Percentiles rank a stretch among this genome's conserved stretches.
These are phyloP conservation scores for Criorhina ranunculi DNA, from an alignment of 2,888 invertebrate species.

Conservation along the genomic window DNA sequence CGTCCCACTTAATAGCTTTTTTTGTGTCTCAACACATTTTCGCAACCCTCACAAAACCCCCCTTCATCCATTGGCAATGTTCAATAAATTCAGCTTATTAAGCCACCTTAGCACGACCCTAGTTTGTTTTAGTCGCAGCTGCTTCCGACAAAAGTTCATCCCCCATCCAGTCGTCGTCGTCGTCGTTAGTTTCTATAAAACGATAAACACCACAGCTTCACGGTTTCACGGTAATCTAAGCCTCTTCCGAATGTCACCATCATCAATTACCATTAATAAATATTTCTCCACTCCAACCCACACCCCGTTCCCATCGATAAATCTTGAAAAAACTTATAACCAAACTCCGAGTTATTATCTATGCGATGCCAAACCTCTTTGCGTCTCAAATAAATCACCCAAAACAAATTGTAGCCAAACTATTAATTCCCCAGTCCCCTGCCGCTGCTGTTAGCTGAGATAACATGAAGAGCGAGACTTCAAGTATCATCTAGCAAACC, in stretches of 20 bases:
- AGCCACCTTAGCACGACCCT: neutral
- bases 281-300: conserved; percentile 15
- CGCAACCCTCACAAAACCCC: too few relatives aligned
- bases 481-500: conserved; percentile 46
- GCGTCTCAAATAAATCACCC: conserved; percentile 71
- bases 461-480: conserved; percentile 44
- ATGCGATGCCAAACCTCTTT: conserved; percentile 73
- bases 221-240: neutral
- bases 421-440: conserved; percentile 54
- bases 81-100: conserved; percentile 12
- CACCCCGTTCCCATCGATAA: conserved; percentile 41
- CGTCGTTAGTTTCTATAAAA: neutral
- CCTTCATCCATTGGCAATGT: neutral
- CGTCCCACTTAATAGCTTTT: too few relatives aligned
- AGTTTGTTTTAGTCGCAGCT: conserved; percentile 11
- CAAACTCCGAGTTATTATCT: conserved; percentile 70
- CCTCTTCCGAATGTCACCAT: conserved; percentile 61
- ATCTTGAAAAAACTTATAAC: conserved; percentile 71
- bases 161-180: neutral
- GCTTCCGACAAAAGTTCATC: conserved; percentile 1
- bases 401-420: conserved; percentile 74
- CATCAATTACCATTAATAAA: conserved; percentile 73
- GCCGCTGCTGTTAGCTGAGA: neutral
- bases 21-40: too few relatives aligned
- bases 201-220: conserved; percentile 6